Conservation (phyloP, 2,888 invertebrate genomes). For the Acanthosepion pharaonis region DNA sequence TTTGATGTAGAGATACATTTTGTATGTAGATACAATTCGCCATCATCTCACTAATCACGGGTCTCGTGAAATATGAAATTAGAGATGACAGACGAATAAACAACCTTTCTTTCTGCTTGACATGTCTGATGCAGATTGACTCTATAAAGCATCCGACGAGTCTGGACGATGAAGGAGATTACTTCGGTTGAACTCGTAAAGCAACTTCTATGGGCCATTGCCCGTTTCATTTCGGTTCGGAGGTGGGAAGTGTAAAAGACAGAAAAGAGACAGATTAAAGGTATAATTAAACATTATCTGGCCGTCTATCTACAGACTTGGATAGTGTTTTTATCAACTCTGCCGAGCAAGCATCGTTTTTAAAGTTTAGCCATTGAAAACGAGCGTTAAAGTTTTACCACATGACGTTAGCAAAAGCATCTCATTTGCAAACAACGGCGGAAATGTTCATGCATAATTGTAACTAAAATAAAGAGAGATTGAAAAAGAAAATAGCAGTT, state of each 20-base stretch:
- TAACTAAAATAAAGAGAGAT: neutral
- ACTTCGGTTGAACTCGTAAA: neutral
- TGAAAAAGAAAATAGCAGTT: neutral
- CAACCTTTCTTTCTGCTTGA: slow-evolving; percentile 6
- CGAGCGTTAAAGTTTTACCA: neutral
- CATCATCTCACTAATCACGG: neutral
- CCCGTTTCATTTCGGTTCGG: neutral
- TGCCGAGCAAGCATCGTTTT: neutral
- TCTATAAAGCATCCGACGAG: neutral
- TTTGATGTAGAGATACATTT: slow-evolving; percentile 4
- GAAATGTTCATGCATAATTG: neutral
- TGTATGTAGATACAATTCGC: slow-evolving; percentile 1
- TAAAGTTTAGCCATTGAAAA: neutral
- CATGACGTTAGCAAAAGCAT: neutral
- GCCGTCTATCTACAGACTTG: neutral
- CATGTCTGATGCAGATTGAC: neutral
- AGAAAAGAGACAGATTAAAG: neutral
- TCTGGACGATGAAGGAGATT: neutral
- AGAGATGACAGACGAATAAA: neutral
- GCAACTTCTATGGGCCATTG: neutral
- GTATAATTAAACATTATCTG: slow-evolving; percentile 1
- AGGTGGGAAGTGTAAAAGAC: neutral
- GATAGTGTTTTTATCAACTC: neutral
- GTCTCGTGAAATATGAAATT: neutral
- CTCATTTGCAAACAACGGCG: neutral